A percentile compares a stretch with the other conserved stretches of the same genome.
Evolutionary conservation across 2,113 vertebrate genomes (phyloP).

Genomic region (Vimba vimba): DNA sequence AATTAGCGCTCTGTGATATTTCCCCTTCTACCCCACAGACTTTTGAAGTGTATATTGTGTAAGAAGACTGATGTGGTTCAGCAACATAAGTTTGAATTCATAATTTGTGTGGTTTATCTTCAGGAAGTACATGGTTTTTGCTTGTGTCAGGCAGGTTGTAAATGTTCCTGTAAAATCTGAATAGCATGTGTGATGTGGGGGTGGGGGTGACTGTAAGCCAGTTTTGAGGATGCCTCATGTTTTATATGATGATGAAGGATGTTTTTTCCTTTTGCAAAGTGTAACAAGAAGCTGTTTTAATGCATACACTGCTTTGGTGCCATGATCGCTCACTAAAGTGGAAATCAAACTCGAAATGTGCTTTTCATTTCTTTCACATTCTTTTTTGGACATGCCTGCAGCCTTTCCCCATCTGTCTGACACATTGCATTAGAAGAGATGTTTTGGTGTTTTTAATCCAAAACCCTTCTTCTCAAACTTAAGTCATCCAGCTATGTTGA

Average conservation of each 20-base stretch:
- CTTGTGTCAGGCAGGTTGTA: slow-evolving; percentile 1
- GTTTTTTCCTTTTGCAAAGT: slow-evolving; percentile 15
- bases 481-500: neutral
- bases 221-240: neutral
- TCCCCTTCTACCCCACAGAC: neutral
- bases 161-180: neutral
- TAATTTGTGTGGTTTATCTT: slow-evolving; percentile 7
- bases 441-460: neutral
- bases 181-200: slow-evolving; percentile 21
- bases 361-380: neutral
- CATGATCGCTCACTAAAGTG: neutral
- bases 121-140: neutral
- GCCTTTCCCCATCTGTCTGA: neutral
- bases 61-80: neutral
- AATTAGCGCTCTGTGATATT: slow-evolving; percentile 9
- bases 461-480: neutral
- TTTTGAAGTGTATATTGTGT: neutral
- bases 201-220: neutral
- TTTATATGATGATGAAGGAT: slow-evolving; percentile 9
- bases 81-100: slow-evolving; percentile 6
- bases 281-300: slow-evolving; percentile 13
- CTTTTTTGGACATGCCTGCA: slow-evolving; percentile 9
- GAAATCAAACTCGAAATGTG: neutral
- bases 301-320: neutral
- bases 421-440: neutral